phyloP scores from a whole-genome alignment of 2,888 invertebrate genomes.

The Lomographa bimaculata region DNA sequence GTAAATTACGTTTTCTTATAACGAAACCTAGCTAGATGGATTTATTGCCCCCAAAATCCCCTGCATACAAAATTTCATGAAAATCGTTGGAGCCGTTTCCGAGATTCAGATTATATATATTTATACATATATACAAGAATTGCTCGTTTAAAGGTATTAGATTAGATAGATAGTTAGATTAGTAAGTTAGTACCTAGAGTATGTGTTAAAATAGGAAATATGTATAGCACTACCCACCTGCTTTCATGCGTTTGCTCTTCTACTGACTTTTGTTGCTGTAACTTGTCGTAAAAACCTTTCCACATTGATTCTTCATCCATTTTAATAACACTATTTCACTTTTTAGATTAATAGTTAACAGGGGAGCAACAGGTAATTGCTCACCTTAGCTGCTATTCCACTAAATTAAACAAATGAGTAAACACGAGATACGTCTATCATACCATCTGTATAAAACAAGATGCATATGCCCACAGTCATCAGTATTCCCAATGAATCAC shows the following conservation, averaged over 20 bases:
- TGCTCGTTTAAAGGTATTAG: too few relatives aligned
- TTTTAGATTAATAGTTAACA: background rate
- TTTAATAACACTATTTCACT: slow-evolving; percentile 28
- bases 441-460: slow-evolving; percentile 37
- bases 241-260: slow-evolving; percentile 87
- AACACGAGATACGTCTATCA: slow-evolving; percentile 20
- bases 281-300: slow-evolving; percentile 88
- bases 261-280: slow-evolving; percentile 85
- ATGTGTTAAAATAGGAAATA: too few relatives aligned
- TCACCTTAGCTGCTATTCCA: too few relatives aligned
- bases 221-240: slow-evolving; percentile 78
- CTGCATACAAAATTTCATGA: too few relatives aligned
- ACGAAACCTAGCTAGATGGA: too few relatives aligned
- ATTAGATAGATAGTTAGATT: too few relatives aligned
- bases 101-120: too few relatives aligned
- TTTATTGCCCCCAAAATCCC: too few relatives aligned
- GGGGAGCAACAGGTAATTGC: background rate
- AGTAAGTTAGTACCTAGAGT: too few relatives aligned
- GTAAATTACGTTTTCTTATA: too few relatives aligned
- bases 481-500: slow-evolving; percentile 61
- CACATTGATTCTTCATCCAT: slow-evolving; percentile 91
- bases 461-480: slow-evolving; percentile 50
- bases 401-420: slow-evolving; percentile 11
- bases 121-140: too few relatives aligned
- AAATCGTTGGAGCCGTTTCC: too few relatives aligned